These are phyloP conservation scores for Trachelus stipa DNA, from an alignment of 2,888 invertebrate species.

Conservation along the genomic window DNA sequence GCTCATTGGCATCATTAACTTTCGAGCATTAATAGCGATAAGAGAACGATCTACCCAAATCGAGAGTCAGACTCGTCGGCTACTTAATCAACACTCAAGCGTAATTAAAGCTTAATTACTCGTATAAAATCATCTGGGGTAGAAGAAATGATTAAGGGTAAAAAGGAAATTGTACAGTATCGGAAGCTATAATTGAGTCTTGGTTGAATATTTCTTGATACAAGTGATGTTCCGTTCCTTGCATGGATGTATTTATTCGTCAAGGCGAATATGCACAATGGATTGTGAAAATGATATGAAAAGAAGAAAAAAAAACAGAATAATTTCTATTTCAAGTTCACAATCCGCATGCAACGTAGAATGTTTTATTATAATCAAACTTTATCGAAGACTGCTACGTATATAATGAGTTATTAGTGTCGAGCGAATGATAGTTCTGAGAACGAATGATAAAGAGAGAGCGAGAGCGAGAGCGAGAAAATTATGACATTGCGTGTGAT, in stretches of 20 bases:
- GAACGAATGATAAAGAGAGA: background rate
- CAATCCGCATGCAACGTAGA: background rate
- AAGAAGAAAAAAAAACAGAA: constrained; percentile 9
- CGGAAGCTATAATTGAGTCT: background rate
- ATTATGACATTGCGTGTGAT: background rate
- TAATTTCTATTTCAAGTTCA: constrained; percentile 14
- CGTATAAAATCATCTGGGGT: background rate
- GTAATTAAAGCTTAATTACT: background rate
- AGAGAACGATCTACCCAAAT: background rate
- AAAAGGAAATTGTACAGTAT: background rate
- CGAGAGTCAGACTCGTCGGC: background rate
- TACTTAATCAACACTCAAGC: background rate
- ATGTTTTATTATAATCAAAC: constrained; percentile 4
- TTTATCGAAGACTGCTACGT: constrained; percentile 8
- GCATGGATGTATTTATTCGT: constrained; percentile 28
- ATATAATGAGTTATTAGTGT: background rate
- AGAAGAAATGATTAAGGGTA: background rate
- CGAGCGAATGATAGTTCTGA: background rate
- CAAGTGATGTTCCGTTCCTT: constrained; percentile 18
- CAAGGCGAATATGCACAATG: constrained; percentile 15
- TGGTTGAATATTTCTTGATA: background rate
- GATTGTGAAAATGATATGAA: constrained; percentile 16
- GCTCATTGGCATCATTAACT: background rate
- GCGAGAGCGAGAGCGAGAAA: background rate
- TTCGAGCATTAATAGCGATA: background rate